A percentile compares a stretch with the other conserved stretches of the same genome.
These are phyloP conservation scores for Notamacropus eugenii DNA, from an alignment of 2,797 vertebrate genomes.

Conservation along the genomic window DNA sequence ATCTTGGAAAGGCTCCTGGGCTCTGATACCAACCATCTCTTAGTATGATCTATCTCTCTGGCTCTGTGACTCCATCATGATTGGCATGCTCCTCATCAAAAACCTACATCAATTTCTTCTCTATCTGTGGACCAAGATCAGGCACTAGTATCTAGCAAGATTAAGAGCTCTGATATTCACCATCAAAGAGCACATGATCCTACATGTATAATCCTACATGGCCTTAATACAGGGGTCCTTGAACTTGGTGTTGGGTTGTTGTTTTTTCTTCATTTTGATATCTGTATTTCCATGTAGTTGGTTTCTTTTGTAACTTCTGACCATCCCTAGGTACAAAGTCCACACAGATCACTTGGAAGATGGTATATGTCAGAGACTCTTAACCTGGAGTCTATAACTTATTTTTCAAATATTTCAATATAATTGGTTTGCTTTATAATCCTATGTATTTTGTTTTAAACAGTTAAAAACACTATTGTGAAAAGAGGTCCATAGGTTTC, in stretches of 20 bases:
- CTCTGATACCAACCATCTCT: background rate
- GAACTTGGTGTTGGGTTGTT: background rate
- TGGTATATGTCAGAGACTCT: background rate
- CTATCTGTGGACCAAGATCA: background rate
- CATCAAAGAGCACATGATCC: conserved; percentile 4
- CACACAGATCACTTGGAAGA: background rate
- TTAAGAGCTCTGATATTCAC: background rate
- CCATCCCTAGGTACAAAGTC: background rate
- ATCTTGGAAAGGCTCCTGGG: conserved; percentile 1
- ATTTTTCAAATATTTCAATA: background rate
- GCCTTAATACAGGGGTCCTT: background rate
- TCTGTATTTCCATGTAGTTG: background rate
- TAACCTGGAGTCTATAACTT: background rate
- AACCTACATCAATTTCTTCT: background rate
- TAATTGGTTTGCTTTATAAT: background rate
- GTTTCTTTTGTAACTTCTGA: background rate
- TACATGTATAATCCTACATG: background rate
- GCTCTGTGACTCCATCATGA: background rate
- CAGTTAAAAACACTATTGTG: background rate
- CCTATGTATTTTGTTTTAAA: background rate
- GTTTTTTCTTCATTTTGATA: background rate
- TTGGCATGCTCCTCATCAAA: background rate
- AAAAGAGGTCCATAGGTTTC: background rate
- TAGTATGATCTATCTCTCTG: background rate
- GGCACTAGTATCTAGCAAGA: background rate